These are phyloP conservation scores for Semnopithecus entellus DNA, from an alignment of 2,113 vertebrate genomes.

Conservation along the genomic window DNA sequence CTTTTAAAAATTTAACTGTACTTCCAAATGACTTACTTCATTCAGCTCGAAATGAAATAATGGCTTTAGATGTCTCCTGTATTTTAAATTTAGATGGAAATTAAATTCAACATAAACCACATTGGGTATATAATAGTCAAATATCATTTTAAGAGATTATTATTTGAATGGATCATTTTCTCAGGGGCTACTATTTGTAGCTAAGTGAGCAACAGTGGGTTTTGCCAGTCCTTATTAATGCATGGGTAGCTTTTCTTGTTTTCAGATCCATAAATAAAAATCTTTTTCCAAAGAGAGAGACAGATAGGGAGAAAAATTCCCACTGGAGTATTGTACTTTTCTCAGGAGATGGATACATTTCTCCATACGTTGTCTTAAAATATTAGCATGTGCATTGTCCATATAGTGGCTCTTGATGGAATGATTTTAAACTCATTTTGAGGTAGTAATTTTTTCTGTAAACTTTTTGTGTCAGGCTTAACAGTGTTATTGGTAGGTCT, in stretches of 20 bases:
- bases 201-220: conserved; percentile 48
- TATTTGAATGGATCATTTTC: conserved; percentile 74
- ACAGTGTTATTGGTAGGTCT: background rate
- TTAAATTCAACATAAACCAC: conserved; percentile 65
- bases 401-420: background rate
- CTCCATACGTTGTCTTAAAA: background rate
- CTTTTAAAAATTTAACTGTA: conserved; percentile 69
- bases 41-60: conserved; percentile 76
- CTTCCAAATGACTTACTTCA: conserved; percentile 72
- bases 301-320: background rate
- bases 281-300: background rate
- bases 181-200: conserved; percentile 57
- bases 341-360: background rate
- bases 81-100: conserved; percentile 76
- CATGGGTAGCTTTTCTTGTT: conserved; percentile 22
- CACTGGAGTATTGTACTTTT: conserved; percentile 19
- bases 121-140: conserved; percentile 69
- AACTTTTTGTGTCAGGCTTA: background rate
- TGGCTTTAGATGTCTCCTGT: conserved; percentile 58
- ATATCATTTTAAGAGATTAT: conserved; percentile 74
- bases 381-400: background rate
- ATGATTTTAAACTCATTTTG: background rate
- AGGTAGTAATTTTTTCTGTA: background rate
- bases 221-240: conserved; percentile 30
- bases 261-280: conserved; percentile 34